phyloP scores from a whole-genome alignment of 2,113 vertebrate species.

The Actinemys pallida region DNA sequence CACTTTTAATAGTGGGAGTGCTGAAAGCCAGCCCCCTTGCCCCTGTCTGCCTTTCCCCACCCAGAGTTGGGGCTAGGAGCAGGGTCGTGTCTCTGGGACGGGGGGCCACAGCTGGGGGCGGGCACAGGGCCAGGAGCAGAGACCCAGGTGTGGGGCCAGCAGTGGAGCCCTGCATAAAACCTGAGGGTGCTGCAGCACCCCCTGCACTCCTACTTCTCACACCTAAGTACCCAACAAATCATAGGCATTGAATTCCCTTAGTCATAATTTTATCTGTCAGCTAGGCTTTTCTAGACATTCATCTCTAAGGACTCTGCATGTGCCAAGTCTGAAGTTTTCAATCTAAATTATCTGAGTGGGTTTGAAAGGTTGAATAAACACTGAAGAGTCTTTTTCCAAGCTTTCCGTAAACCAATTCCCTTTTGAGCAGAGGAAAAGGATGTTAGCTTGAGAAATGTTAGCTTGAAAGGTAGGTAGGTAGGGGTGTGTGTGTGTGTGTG shows the following conservation, averaged over 20 bases:
- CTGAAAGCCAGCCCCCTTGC: no score
- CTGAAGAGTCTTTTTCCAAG: not conserved
- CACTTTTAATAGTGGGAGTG: no score
- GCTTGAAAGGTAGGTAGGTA: not conserved
- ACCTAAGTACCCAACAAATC: not conserved
- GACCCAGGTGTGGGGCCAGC: no score
- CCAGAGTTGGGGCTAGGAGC: no score
- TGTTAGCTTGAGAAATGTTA: not conserved
- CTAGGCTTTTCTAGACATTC: not conserved
- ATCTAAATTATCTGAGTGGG: not conserved
- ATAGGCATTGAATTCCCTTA: not conserved
- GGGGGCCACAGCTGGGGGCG: no score
- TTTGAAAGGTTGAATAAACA: not conserved
- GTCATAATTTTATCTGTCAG: accelerated
- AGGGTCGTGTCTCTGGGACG: no score
- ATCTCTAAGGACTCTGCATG: not conserved
- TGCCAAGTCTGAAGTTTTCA: not conserved
- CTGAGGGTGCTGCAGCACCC: no score
- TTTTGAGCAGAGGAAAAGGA: not conserved
- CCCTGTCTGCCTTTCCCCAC: no score
- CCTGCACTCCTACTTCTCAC: no score
- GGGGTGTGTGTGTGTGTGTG: no score
- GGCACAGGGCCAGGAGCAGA: no score
- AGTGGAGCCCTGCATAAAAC: no score
- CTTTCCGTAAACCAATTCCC: not conserved